Conservation (phyloP, 2,797 vertebrate genomes). For the Poecilia gillii region DNA sequence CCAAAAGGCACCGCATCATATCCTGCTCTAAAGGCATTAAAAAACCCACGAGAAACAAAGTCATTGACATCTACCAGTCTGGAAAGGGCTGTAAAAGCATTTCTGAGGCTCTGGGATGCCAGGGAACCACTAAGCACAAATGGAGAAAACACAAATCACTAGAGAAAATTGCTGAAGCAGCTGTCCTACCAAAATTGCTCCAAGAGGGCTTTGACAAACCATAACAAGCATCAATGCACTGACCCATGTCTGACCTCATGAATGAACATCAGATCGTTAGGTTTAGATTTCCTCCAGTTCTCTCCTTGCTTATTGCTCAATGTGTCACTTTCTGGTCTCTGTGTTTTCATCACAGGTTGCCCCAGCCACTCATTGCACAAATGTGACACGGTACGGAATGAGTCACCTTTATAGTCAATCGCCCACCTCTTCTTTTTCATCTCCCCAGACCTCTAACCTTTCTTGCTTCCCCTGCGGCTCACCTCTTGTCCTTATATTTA, state of each 20-base stretch:
- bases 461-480: not conserved
- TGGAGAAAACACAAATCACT: not conserved
- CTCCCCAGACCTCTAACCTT: slow-evolving; percentile 1
- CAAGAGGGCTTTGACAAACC: not conserved
- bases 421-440: not conserved
- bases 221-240: not conserved
- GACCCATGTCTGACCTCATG: not conserved
- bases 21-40: not conserved
- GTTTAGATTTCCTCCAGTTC: not conserved
- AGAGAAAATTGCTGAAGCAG: not conserved
- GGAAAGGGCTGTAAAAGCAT: not conserved
- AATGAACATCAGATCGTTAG: not conserved
- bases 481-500: not conserved
- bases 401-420: slow-evolving; percentile 29
- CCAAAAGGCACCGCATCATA: not conserved
- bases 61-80: not conserved
- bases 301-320: not conserved
- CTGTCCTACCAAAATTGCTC: not conserved
- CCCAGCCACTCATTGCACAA: slow-evolving; percentile 24
- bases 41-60: not conserved
- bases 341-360: not conserved
- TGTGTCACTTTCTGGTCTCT: slow-evolving; percentile 24
- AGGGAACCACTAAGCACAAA: not conserved
- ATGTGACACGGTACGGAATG: slow-evolving; percentile 4
- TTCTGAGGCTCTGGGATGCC: not conserved